Percentiles rank a stretch among this genome's conserved stretches.
Evolutionary conservation across 2,797 vertebrate species (phyloP).

Genomic region (Pagetopsis macropterus): DNA sequence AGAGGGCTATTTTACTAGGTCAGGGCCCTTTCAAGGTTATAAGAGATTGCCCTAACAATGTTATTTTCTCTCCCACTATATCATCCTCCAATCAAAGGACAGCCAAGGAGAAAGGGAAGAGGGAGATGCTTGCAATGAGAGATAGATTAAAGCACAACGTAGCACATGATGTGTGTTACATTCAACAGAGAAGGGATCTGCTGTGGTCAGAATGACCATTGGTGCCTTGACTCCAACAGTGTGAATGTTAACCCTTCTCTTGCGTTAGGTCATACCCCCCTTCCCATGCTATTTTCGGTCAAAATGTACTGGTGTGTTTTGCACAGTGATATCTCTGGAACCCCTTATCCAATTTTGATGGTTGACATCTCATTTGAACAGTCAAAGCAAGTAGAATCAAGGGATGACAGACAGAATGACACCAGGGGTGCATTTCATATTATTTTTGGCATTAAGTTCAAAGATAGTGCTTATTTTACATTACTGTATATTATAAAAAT

Average conservation of each 20-base stretch:
- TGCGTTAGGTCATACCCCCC: too few species aligned
- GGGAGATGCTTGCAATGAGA: slow-evolving; percentile 2
- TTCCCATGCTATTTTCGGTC: too few species aligned
- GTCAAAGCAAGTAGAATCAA: too few species aligned
- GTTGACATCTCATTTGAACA: too few species aligned
- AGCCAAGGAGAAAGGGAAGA: not conserved
- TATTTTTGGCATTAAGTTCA: too few species aligned
- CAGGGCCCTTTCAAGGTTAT: slow-evolving; percentile 30
- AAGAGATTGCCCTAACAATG: slow-evolving; percentile 8
- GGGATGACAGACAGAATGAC: too few species aligned
- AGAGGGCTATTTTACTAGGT: slow-evolving; percentile 40
- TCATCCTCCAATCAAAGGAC: slow-evolving; percentile 16
- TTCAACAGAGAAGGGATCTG: slow-evolving; percentile 13
- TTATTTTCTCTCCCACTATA: not conserved
- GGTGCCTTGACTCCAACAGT: not conserved
- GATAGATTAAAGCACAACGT: not conserved
- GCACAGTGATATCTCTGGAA: too few species aligned
- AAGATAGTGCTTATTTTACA: too few species aligned
- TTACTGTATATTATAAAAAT: too few species aligned
- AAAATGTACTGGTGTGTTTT: too few species aligned
- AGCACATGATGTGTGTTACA: not conserved
- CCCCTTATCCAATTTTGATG: too few species aligned
- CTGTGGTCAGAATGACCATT: not conserved
- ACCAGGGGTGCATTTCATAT: too few species aligned
- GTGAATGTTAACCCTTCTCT: not conserved